Conservation (phyloP, 2,113 vertebrate species). For the Amazona guildingii region DNA sequence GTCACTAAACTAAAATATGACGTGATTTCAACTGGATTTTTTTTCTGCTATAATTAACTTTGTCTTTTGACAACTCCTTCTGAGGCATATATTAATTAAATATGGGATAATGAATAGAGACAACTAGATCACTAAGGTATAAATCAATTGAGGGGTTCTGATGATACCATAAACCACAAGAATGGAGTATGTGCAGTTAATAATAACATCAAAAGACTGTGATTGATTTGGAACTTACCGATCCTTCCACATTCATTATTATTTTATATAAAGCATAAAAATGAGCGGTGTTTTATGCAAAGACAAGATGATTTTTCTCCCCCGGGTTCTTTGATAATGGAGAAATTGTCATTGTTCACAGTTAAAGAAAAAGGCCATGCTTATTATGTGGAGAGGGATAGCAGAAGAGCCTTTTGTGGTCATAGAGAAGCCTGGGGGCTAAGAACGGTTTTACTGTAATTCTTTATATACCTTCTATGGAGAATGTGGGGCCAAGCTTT, state of each 20-base stretch:
- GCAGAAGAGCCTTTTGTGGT: not conserved
- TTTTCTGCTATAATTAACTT: constrained; percentile 63
- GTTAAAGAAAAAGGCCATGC: not conserved
- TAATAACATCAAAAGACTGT: constrained; percentile 68
- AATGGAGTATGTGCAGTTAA: constrained; percentile 65
- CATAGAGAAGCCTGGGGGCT: not conserved
- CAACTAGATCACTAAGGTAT: constrained; percentile 64
- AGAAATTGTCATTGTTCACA: constrained; percentile 30
- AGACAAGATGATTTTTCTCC: not conserved
- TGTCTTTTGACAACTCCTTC: constrained; percentile 71
- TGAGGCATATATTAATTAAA: constrained; percentile 71
- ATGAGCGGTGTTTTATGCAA: constrained; percentile 29
- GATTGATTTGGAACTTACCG: constrained; percentile 67
- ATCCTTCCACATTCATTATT: constrained; percentile 66
- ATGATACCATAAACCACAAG: constrained; percentile 68
- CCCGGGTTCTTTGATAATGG: not conserved
- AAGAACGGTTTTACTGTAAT: not conserved
- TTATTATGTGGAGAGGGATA: not conserved
- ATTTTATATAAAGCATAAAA: constrained; percentile 68
- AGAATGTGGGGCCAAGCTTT: not conserved
- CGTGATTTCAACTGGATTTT: constrained; percentile 17
- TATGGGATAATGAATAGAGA: constrained; percentile 68
- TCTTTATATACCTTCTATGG: not conserved
- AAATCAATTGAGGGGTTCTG: constrained; percentile 73
- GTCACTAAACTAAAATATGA: constrained; percentile 46